phyloP scores from a whole-genome alignment of 2,113 vertebrate genomes.

The Poeciliopsis prolifica region DNA sequence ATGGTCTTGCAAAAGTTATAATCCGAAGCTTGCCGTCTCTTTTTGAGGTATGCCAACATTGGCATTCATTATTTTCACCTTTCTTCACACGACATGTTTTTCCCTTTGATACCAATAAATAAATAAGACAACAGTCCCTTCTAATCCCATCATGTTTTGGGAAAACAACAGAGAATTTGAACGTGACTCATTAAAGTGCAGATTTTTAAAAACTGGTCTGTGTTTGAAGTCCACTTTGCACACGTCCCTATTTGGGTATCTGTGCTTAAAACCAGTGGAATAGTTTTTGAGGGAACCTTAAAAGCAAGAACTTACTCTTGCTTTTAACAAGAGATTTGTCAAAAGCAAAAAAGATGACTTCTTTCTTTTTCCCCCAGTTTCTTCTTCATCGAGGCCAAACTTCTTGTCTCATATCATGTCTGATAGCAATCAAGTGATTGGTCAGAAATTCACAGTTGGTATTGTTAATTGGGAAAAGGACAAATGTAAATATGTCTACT shows the following conservation, averaged over 20 bases:
- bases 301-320: background rate
- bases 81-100: background rate
- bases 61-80: no score
- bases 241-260: no score
- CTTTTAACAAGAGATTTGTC: background rate
- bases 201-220: background rate
- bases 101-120: background rate
- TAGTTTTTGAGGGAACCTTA: background rate
- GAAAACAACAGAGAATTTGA: background rate
- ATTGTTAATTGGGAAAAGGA: background rate
- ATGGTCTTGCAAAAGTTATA: no score
- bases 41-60: no score
- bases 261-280: no score
- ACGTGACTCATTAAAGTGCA: background rate
- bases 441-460: background rate
- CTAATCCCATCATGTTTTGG: background rate
- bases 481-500: background rate
- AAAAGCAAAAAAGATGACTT: background rate
- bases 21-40: no score
- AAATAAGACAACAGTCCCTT: background rate
- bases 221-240: background rate
- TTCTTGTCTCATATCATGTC: background rate
- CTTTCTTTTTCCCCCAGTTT: background rate
- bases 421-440: background rate
- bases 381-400: background rate